phyloP scores from a whole-genome alignment of 2,888 invertebrate species.

The Leucoma salicis region DNA sequence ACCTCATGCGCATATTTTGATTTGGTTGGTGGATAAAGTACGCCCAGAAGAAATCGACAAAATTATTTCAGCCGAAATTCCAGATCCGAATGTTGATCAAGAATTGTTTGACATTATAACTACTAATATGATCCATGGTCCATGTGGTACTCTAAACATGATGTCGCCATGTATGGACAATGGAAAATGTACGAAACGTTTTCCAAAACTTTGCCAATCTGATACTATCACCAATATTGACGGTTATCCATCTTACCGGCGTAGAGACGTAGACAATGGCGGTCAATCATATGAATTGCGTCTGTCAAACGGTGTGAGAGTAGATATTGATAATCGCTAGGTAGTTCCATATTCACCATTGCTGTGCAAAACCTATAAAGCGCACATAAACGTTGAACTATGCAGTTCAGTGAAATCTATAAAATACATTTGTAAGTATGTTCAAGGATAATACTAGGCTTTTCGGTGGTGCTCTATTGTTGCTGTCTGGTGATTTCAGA shows the following conservation, averaged over 20 bases:
- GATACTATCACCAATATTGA: background rate
- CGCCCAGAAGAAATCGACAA: slow-evolving; percentile 36
- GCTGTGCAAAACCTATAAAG: slow-evolving; percentile 4
- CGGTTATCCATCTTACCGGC: background rate
- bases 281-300: background rate
- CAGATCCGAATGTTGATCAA: slow-evolving; percentile 1
- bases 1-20: slow-evolving; percentile 30
- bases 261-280: slow-evolving; percentile 11
- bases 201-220: background rate
- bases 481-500: too few relatives aligned
- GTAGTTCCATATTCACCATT: slow-evolving; percentile 7
- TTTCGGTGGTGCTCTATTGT: too few relatives aligned
- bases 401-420: slow-evolving; percentile 15
- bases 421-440: too few relatives aligned
- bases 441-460: too few relatives aligned
- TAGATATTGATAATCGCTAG: slow-evolving; percentile 13
- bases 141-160: slow-evolving; percentile 10
- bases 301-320: slow-evolving; percentile 10
- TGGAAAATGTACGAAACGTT: background rate
- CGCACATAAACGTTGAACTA: slow-evolving; percentile 11
- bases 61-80: slow-evolving; percentile 31
- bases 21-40: slow-evolving; percentile 32
- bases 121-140: too few relatives aligned
- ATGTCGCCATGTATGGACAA: slow-evolving; percentile 6
- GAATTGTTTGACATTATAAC: slow-evolving; percentile 9